phyloP scores from a whole-genome alignment of 2,888 invertebrate genomes.

The Noctua pronuba region DNA sequence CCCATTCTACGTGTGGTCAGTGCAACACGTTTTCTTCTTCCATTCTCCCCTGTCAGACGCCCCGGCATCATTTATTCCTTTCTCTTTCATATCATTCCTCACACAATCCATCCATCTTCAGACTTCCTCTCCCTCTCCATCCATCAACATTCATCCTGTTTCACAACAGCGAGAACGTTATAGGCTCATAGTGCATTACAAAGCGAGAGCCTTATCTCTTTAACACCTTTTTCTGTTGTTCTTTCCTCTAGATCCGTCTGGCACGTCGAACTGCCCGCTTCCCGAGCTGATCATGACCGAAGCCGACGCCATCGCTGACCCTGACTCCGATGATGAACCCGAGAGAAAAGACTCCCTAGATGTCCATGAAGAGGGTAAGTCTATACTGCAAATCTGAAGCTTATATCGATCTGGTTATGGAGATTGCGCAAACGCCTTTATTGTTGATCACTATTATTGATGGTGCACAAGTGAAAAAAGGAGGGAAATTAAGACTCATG shows the following conservation, averaged over 20 bases:
- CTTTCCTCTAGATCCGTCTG: slow-evolving; percentile 70
- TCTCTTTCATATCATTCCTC: no score
- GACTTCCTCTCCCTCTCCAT: no score
- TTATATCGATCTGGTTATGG: background rate
- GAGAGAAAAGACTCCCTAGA: slow-evolving; percentile 88
- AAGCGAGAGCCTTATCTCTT: background rate
- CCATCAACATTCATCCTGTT: no score
- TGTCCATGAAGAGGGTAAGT: slow-evolving; percentile 87
- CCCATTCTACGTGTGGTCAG: no score
- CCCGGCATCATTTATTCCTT: no score
- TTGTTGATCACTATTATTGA: background rate
- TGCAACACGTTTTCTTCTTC: no score
- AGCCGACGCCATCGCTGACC: slow-evolving; percentile 82
- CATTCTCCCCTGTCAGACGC: no score
- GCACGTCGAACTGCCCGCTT: slow-evolving; percentile 77
- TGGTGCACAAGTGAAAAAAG: background rate
- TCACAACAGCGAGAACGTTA: background rate
- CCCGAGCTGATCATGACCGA: slow-evolving; percentile 88
- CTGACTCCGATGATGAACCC: slow-evolving; percentile 86
- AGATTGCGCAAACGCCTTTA: background rate
- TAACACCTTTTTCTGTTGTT: background rate
- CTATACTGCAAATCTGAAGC: background rate
- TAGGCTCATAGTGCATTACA: background rate
- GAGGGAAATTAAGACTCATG: background rate
- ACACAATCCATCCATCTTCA: no score